Evolutionary conservation across 2,113 vertebrate genomes (phyloP).

Genomic region (Orthonyx spaldingii): DNA sequence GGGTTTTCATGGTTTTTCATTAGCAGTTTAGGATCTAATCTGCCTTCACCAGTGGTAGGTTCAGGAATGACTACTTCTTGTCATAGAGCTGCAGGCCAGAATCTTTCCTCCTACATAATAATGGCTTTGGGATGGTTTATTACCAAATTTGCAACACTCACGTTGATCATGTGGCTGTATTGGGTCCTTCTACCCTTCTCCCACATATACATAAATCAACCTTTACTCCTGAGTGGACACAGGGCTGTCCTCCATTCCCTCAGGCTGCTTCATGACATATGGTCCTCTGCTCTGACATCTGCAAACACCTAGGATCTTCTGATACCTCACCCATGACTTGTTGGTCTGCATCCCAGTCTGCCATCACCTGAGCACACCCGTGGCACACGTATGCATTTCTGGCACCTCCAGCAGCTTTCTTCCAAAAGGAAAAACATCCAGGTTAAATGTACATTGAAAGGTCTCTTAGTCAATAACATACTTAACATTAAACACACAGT

Average conservation of each 20-base stretch:
- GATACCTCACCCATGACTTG: background rate
- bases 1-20: background rate
- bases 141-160: background rate
- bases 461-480: background rate
- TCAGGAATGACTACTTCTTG: background rate
- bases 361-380: background rate
- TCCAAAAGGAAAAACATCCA: background rate
- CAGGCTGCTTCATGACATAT: background rate
- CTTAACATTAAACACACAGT: accelerated
- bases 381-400: background rate
- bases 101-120: background rate
- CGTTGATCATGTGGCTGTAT: accelerated
- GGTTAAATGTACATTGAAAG: background rate
- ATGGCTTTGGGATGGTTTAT: background rate
- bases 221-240: background rate
- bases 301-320: background rate
- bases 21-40: background rate
- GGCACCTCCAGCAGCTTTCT: background rate
- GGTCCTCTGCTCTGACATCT: background rate
- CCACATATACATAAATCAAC: background rate
- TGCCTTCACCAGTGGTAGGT: background rate
- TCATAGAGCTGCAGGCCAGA: background rate
- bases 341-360: background rate
- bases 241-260: background rate
- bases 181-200: background rate